These are phyloP conservation scores for Calcarius ornatus DNA, from an alignment of 2,113 vertebrate species.

Conservation along the genomic window DNA sequence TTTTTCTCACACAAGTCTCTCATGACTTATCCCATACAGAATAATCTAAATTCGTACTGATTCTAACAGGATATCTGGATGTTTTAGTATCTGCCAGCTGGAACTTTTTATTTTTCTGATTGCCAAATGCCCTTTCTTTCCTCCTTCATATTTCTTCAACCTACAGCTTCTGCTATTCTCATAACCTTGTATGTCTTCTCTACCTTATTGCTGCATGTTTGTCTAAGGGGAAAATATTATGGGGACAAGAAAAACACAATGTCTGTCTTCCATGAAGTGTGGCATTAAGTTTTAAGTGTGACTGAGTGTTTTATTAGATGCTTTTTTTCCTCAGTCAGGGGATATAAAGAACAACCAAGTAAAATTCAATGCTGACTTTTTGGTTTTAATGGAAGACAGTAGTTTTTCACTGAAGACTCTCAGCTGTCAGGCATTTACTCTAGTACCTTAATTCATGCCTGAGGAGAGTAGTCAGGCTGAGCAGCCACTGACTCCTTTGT, in stretches of 20 bases:
- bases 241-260: not conserved
- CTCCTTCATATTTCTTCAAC: not conserved
- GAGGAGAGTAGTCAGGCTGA: not conserved
- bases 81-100: constrained; percentile 36
- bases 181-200: not conserved
- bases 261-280: not conserved
- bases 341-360: not conserved
- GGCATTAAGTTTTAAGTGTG: not conserved
- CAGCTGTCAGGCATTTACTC: not conserved
- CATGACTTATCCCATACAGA: not conserved
- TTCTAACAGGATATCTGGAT: not conserved
- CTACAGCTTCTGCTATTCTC: not conserved
- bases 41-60: not conserved
- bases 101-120: not conserved
- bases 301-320: not conserved
- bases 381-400: not conserved
- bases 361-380: not conserved
- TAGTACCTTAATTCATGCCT: not conserved
- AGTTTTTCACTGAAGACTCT: not conserved
- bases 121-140: not conserved
- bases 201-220: not conserved
- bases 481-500: not conserved
- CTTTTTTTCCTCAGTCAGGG: not conserved
- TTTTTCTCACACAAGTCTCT: constrained; percentile 31
- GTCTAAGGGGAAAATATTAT: not conserved